phyloP scores from a whole-genome alignment of 2,888 invertebrate species.

The Agrotis segetum region DNA sequence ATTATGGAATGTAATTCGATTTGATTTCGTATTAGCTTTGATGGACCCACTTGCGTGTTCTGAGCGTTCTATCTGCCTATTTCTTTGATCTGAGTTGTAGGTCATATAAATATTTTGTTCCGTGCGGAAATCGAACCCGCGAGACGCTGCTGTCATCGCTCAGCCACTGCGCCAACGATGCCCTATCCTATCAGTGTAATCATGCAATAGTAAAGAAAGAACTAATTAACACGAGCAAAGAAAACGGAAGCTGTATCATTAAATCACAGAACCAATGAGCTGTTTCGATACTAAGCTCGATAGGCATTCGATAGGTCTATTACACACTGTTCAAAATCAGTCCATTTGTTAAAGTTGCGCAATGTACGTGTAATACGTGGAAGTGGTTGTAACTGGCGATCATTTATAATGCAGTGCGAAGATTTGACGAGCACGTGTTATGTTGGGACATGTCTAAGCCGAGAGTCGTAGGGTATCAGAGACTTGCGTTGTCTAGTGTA shows the following conservation, averaged over 20 bases:
- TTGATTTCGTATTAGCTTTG: too few species aligned
- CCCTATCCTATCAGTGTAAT: too few species aligned
- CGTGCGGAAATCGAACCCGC: too few species aligned
- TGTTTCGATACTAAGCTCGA: conserved; percentile 15
- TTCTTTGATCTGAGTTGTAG: too few species aligned
- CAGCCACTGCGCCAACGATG: too few species aligned
- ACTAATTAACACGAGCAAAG: background rate
- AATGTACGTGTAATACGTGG: conserved; percentile 30
- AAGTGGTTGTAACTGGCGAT: conserved; percentile 2
- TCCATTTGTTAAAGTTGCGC: conserved; percentile 27
- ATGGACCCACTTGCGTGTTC: too few species aligned
- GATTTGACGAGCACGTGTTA: background rate
- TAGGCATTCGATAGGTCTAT: background rate
- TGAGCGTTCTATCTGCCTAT: too few species aligned
- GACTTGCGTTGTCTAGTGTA: too few species aligned
- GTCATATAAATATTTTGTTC: too few species aligned
- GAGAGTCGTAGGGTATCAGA: too few species aligned
- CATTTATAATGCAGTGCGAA: conserved; percentile 11
- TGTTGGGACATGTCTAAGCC: conserved; percentile 3
- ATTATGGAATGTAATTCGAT: too few species aligned
- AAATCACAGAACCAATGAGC: conserved; percentile 31
- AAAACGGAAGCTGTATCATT: conserved; percentile 19
- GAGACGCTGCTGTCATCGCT: too few species aligned
- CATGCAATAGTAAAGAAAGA: background rate
- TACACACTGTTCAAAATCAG: background rate